These are phyloP conservation scores for Drosophila monieri DNA, from an alignment of 2,888 invertebrate species.

Conservation along the genomic window DNA sequence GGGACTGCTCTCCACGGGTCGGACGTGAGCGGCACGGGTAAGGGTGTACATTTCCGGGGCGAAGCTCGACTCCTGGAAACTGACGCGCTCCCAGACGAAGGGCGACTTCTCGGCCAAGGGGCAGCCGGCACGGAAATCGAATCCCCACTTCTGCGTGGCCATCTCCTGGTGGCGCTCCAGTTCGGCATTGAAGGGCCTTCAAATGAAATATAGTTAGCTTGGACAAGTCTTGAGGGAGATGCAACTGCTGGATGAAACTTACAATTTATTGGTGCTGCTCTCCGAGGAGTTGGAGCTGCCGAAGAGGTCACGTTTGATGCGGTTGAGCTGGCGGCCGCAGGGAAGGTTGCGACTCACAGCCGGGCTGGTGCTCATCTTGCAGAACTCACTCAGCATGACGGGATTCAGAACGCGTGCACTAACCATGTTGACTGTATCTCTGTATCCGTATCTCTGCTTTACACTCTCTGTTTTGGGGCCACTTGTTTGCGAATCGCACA, in stretches of 20 bases:
- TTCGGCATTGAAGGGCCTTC: conserved; percentile 78
- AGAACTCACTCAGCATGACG: conserved; percentile 77
- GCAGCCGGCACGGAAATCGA: conserved; percentile 82
- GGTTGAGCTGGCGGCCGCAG: conserved; percentile 77
- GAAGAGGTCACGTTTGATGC: conserved; percentile 83
- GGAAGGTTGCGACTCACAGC: conserved; percentile 71
- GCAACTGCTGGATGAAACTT: conserved; percentile 51
- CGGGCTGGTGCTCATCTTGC: conserved; percentile 76
- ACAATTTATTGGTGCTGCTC: conserved; percentile 78
- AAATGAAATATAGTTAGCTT: conserved; percentile 6
- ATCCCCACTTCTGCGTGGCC: conserved; percentile 86
- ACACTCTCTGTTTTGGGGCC: conserved; percentile 42
- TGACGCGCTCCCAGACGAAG: conserved; percentile 83
- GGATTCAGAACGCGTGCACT: conserved; percentile 82
- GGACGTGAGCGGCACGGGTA: conserved; percentile 83
- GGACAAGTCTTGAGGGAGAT: background rate
- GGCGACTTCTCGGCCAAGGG: conserved; percentile 77
- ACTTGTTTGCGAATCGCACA: conserved; percentile 65
- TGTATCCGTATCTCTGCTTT: conserved; percentile 33
- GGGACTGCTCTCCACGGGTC: conserved; percentile 57
- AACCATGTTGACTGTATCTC: conserved; percentile 55
- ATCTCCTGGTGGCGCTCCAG: conserved; percentile 84
- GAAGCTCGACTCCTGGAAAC: conserved; percentile 77
- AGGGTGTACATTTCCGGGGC: conserved; percentile 83
- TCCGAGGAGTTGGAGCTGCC: conserved; percentile 73